These are phyloP conservation scores for Amblyraja radiata DNA, from an alignment of 2,797 vertebrate species.

Conservation along the genomic window DNA sequence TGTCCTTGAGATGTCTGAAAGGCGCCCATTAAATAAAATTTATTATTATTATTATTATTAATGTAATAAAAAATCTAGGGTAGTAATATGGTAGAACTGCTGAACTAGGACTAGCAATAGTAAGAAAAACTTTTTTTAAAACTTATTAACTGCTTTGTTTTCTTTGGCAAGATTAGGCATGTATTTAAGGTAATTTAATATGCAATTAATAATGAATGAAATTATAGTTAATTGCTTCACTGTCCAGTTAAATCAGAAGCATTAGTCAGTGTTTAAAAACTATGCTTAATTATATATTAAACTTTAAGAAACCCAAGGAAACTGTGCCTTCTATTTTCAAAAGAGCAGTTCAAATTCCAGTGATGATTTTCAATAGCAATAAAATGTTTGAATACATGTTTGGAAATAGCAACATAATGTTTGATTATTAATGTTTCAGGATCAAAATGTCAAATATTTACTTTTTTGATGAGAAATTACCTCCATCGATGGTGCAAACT, in stretches of 20 bases:
- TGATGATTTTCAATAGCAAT: background rate
- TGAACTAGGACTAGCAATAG: background rate
- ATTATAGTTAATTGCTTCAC: background rate
- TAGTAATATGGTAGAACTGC: background rate
- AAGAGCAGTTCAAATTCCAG: background rate
- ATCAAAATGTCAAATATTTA: background rate
- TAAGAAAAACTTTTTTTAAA: background rate
- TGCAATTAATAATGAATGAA: background rate
- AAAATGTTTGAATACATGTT: background rate
- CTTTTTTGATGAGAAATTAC: background rate
- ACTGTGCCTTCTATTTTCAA: background rate
- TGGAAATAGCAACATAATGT: background rate
- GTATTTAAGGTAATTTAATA: slow-evolving; percentile 12
- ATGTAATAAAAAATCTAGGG: background rate
- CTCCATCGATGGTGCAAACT: background rate
- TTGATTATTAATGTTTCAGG: background rate
- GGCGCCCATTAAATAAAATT: no score
- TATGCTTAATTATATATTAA: slow-evolving; percentile 30
- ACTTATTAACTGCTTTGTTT: background rate
- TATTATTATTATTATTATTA: no score
- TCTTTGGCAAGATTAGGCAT: background rate
- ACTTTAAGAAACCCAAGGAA: background rate
- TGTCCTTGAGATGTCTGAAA: no score
- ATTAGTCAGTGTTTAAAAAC: background rate
- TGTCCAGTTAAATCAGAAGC: background rate